phyloP scores from a whole-genome alignment of 1,140 invertebrate genomes.

The Hyposmocoma kahamanoa region DNA sequence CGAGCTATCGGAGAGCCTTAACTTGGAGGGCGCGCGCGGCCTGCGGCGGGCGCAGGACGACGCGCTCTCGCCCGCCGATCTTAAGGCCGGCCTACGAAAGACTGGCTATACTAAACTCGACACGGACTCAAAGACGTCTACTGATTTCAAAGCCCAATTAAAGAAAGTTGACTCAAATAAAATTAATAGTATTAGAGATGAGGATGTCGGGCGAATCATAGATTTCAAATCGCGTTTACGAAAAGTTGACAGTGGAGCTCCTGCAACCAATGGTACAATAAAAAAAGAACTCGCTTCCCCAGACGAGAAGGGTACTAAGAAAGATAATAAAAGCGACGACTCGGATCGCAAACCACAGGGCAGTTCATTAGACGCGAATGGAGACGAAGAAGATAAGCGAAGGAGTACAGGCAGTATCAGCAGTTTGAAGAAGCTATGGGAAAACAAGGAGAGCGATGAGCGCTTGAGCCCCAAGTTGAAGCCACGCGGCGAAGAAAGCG shows the following conservation, averaged over 20 bases:
- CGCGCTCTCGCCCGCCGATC: conserved; percentile 54
- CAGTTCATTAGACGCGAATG: conserved; percentile 71
- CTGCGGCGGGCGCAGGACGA: not conserved
- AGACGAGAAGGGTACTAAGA: conserved; percentile 46
- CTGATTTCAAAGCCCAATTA: conserved; percentile 76
- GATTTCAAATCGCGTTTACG: conserved; percentile 90
- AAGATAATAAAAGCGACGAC: conserved; percentile 50
- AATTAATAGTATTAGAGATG: conserved; percentile 57
- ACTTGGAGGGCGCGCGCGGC: conserved; percentile 51
- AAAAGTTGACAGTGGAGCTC: conserved; percentile 81
- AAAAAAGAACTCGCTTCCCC: conserved; percentile 68
- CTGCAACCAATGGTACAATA: conserved; percentile 52
- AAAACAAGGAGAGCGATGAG: conserved; percentile 78
- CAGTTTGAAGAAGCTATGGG: conserved; percentile 94
- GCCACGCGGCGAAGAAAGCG: conserved; percentile 55
- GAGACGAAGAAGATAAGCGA: conserved; percentile 89
- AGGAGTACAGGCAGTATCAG: conserved; percentile 94
- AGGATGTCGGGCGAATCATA: conserved; percentile 77
- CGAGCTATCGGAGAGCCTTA: conserved; percentile 79
- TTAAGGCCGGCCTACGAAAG: conserved; percentile 72
- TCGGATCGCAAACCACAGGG: conserved; percentile 71
- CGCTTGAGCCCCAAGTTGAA: conserved; percentile 79
- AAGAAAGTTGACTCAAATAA: conserved; percentile 74
- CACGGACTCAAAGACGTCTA: conserved; percentile 43
- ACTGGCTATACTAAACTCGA: conserved; percentile 11